A percentile compares a stretch with the other conserved stretches of the same genome.
These are phyloP conservation scores for Leucoptera coffeella DNA, from an alignment of 2,888 invertebrate species.

Conservation along the genomic window DNA sequence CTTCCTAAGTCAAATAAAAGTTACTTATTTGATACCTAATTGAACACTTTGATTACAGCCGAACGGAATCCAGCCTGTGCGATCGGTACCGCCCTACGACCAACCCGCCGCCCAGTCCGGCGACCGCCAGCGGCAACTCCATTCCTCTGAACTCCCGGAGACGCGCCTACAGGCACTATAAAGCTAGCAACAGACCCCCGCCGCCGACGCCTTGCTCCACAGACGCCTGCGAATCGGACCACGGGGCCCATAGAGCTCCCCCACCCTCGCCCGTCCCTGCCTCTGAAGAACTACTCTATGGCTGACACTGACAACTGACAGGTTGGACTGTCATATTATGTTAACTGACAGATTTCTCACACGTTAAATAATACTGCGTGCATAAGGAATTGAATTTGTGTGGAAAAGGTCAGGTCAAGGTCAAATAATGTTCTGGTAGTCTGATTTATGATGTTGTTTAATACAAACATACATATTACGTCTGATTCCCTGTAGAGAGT, in stretches of 20 bases:
- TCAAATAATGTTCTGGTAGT: too few species aligned
- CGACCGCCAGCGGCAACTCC: slow-evolving; percentile 57
- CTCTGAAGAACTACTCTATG: slow-evolving; percentile 10
- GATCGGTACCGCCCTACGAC: slow-evolving; percentile 76
- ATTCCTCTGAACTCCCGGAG: slow-evolving; percentile 69
- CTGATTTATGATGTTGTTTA: too few species aligned
- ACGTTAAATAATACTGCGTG: too few species aligned
- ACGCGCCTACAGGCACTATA: slow-evolving; percentile 67
- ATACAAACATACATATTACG: too few species aligned
- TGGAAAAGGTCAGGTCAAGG: too few species aligned
- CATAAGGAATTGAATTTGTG: too few species aligned
- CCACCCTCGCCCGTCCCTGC: slow-evolving; percentile 77
- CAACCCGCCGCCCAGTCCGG: slow-evolving; percentile 89
- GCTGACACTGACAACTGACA: slow-evolving; percentile 10
- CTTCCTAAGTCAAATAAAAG: too few species aligned
- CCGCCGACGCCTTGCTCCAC: slow-evolving; percentile 94
- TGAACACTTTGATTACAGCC: too few species aligned
- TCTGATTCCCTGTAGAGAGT: too few species aligned
- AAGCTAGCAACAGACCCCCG: slow-evolving; percentile 81
- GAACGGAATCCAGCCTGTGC: slow-evolving; percentile 54
- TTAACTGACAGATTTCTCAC: too few species aligned
- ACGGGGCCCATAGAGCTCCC: slow-evolving; percentile 72
- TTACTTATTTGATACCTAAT: too few species aligned
- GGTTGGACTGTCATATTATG: too few species aligned
- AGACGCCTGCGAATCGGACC: slow-evolving; percentile 84